Evolutionary conservation across 1,140 invertebrate genomes (phyloP).

Genomic region (Batillaria attramentaria): DNA sequence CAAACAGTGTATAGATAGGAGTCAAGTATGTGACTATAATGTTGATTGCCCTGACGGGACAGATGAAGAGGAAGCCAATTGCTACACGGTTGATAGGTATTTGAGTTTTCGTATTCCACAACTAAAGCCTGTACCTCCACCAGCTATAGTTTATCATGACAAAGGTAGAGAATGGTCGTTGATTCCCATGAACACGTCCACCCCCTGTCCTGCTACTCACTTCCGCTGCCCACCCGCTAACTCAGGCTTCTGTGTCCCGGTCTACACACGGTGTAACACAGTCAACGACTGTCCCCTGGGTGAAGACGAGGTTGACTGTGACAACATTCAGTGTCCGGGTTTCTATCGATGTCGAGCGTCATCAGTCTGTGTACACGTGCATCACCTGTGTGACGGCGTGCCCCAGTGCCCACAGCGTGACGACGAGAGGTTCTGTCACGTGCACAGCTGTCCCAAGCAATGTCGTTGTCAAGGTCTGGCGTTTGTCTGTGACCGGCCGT

Average conservation of each 20-base stretch:
- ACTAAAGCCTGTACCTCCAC: neutral
- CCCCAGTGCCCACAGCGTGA: slow-evolving; percentile 36
- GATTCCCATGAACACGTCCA: neutral
- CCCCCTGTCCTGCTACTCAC: slow-evolving; percentile 12
- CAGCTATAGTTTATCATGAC: neutral
- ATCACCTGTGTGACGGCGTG: slow-evolving; percentile 25
- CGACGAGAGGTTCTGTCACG: slow-evolving; percentile 35
- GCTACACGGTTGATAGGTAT: too few species aligned
- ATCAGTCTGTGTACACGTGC: slow-evolving; percentile 19
- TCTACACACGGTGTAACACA: slow-evolving; percentile 22
- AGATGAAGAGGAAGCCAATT: neutral
- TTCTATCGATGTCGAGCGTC: slow-evolving; percentile 29
- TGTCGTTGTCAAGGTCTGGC: slow-evolving; percentile 27
- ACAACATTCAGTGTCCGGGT: slow-evolving; percentile 26
- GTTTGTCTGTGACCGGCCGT: neutral
- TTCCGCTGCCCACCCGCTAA: slow-evolving; percentile 8
- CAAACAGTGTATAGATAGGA: slow-evolving; percentile 2
- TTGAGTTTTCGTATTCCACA: neutral
- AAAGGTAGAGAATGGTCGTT: neutral
- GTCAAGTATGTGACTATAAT: neutral
- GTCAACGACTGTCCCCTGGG: neutral
- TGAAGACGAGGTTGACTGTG: slow-evolving; percentile 15
- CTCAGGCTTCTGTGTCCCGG: neutral
- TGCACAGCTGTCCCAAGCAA: slow-evolving; percentile 41
- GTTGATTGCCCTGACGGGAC: slow-evolving; percentile 27